Evolutionary conservation across 2,888 invertebrate species (phyloP).

Genomic region (Pocota personata): DNA sequence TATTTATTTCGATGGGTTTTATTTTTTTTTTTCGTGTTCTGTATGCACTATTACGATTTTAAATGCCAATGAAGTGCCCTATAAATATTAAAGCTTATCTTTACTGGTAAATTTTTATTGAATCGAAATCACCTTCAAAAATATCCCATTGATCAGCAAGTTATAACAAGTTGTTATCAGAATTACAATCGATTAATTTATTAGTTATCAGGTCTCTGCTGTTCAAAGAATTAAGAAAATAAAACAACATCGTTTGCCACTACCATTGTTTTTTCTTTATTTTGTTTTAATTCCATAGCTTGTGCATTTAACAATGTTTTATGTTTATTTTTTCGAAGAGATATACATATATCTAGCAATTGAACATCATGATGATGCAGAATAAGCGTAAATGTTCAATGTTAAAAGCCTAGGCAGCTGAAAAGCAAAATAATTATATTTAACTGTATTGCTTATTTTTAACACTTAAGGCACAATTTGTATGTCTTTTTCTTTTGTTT

Average conservation of each 20-base stretch:
- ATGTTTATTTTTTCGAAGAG: conserved; percentile 12
- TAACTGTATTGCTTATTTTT: conserved; percentile 25
- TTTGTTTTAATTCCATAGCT: conserved; percentile 32
- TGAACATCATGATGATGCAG: conserved; percentile 18
- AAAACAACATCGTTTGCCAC: background rate
- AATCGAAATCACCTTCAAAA: background rate
- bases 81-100: too few species aligned
- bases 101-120: background rate
- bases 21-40: too few species aligned
- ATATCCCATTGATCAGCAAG: background rate
- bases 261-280: conserved; percentile 25
- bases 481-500: conserved; percentile 20
- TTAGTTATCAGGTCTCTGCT: background rate
- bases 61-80: too few species aligned
- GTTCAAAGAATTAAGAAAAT: background rate
- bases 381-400: conserved; percentile 35
- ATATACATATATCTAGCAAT: conserved; percentile 20
- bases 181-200: background rate
- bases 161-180: background rate
- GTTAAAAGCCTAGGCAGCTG: conserved; percentile 63
- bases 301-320: conserved; percentile 49
- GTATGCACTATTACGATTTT: too few species aligned
- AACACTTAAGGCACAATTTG: conserved; percentile 52
- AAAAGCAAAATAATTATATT: conserved; percentile 62
- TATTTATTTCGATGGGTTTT: too few species aligned